These are phyloP conservation scores for Sylvilagus floridanus DNA, from an alignment of 2,797 vertebrate genomes.

Conservation along the genomic window DNA sequence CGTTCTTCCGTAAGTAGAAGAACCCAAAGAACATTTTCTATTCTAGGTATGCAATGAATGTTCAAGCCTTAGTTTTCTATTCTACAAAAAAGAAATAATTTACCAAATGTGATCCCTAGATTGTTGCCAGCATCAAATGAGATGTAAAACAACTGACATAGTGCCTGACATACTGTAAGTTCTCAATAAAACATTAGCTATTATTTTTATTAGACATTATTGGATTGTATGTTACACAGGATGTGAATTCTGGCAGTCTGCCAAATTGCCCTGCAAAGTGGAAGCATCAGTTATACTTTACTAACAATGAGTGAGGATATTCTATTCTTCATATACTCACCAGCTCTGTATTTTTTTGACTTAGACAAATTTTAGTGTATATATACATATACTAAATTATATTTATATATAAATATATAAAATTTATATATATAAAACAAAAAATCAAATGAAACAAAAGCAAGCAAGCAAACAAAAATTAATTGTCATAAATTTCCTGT, in stretches of 20 bases:
- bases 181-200: neutral
- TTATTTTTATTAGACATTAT: neutral
- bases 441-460: no score
- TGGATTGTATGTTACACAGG: neutral
- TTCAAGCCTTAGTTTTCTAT: neutral
- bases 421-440: no score
- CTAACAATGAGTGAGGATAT: neutral
- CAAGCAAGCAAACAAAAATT: neutral
- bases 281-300: neutral
- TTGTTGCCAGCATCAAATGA: neutral
- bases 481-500: neutral
- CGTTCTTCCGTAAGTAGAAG: no score
- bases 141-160: neutral
- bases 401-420: no score
- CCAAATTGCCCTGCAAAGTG: neutral
- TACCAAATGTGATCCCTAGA: neutral
- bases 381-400: no score
- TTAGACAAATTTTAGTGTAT: neutral
- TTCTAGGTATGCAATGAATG: neutral
- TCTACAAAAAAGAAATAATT: neutral
- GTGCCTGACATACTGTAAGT: neutral
- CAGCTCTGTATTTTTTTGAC: neutral
- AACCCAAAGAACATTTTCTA: no score
- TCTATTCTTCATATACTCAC: neutral
- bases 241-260: neutral